A percentile compares a stretch with the other conserved stretches of the same genome.
These are phyloP conservation scores for Syngnathus rostellatus DNA, from an alignment of 2,797 vertebrate genomes.

Conservation along the genomic window DNA sequence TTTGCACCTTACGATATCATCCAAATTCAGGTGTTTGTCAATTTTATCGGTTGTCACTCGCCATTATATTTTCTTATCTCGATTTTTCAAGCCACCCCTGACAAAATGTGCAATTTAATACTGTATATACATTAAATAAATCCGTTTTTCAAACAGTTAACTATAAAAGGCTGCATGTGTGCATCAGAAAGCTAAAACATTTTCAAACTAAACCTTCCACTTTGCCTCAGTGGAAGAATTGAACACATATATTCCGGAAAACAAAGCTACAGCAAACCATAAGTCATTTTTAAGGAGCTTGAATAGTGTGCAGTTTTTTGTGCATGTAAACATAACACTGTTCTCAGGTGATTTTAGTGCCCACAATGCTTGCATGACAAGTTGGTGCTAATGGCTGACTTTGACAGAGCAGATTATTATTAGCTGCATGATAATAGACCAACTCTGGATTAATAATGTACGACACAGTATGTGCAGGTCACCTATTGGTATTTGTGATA, in stretches of 20 bases:
- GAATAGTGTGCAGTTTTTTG: constrained; percentile 7
- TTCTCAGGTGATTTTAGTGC: constrained; percentile 18
- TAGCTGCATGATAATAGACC: constrained; percentile 49
- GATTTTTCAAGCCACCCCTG: neutral
- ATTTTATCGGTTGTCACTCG: neutral
- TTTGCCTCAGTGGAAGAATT: neutral
- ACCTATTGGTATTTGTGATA: constrained; percentile 38
- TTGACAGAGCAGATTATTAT: constrained; percentile 34
- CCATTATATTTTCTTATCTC: neutral
- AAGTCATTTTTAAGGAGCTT: neutral
- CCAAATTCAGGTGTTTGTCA: neutral
- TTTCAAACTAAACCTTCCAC: neutral
- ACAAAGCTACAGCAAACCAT: neutral
- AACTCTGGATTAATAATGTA: constrained; percentile 27
- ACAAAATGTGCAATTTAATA: neutral
- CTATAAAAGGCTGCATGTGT: neutral
- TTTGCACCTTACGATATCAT: neutral
- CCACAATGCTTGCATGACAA: constrained; percentile 50
- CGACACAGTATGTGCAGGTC: constrained; percentile 41
- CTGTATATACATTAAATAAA: neutral
- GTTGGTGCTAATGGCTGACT: constrained; percentile 20
- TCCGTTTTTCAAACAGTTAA: too few species aligned
- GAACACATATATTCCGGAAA: neutral
- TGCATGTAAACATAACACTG: constrained; percentile 48
- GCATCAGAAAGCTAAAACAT: neutral